phyloP scores from a whole-genome alignment of 2,888 invertebrate species.

The Ceramica pisi region DNA sequence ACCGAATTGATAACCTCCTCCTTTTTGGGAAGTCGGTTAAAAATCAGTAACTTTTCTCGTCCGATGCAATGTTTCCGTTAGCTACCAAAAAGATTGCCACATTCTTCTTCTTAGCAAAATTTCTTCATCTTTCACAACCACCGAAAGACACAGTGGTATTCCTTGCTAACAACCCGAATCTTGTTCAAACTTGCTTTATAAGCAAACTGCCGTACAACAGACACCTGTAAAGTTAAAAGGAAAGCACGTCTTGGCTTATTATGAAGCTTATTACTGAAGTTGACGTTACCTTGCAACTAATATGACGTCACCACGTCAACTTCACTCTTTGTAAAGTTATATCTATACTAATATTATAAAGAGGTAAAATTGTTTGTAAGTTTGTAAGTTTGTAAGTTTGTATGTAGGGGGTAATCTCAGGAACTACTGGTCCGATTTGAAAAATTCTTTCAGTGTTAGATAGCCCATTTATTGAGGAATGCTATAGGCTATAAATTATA shows the following conservation, averaged over 20 bases:
- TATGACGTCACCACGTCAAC: slow-evolving; percentile 38
- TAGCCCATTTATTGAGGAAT: too few relatives aligned
- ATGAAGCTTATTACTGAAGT: slow-evolving; percentile 56
- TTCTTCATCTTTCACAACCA: neutral
- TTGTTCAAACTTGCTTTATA: slow-evolving; percentile 21
- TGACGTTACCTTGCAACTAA: slow-evolving; percentile 54
- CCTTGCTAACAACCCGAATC: slow-evolving; percentile 5
- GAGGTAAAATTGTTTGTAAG: too few relatives aligned
- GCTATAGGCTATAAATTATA: too few relatives aligned
- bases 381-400: too few relatives aligned
- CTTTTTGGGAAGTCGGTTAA: too few relatives aligned
- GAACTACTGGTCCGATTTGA: too few relatives aligned
- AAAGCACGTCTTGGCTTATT: slow-evolving; percentile 28
- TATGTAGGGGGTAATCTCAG: too few relatives aligned
- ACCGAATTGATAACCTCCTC: too few relatives aligned
- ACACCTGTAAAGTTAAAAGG: slow-evolving; percentile 46
- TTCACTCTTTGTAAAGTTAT: slow-evolving; percentile 44
- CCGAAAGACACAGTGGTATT: neutral
- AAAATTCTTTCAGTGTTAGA: too few relatives aligned
- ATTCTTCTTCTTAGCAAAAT: neutral
- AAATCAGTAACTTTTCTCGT: too few relatives aligned
- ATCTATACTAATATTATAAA: too few relatives aligned
- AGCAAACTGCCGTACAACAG: slow-evolving; percentile 23
- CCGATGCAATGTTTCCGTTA: neutral
- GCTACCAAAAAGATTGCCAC: neutral